These are phyloP conservation scores for Odontesthes bonariensis DNA, from an alignment of 2,113 vertebrate genomes.

Conservation along the genomic window DNA sequence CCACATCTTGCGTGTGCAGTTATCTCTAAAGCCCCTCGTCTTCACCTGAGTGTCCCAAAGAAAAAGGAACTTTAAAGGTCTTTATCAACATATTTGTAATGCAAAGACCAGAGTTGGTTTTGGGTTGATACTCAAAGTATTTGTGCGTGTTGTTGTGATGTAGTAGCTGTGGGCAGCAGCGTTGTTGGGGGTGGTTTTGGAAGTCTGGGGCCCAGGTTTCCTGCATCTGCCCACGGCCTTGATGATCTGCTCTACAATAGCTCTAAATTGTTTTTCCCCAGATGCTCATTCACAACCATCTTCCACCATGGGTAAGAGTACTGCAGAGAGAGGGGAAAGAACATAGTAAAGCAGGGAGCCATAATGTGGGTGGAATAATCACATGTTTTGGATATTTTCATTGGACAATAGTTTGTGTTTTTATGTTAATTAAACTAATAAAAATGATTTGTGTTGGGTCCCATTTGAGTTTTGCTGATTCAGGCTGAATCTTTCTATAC, in stretches of 20 bases:
- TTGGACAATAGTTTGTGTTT: not conserved
- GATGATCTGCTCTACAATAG: conserved; percentile 25
- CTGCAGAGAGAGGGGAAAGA: not conserved
- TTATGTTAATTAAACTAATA: not conserved
- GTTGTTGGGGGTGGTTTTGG: conserved; percentile 12
- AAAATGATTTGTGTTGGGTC: not conserved
- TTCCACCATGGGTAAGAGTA: too few relatives aligned
- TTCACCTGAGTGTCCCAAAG: too few relatives aligned
- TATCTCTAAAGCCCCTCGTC: too few relatives aligned
- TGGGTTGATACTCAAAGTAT: not conserved
- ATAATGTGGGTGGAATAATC: not conserved
- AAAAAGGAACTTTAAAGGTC: too few relatives aligned
- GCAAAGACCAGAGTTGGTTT: not conserved
- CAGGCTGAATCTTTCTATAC: not conserved
- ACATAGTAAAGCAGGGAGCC: not conserved
- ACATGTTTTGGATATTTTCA: not conserved
- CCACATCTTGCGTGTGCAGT: too few relatives aligned
- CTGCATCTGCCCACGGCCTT: conserved; percentile 43
- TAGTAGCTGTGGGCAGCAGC: conserved; percentile 19
- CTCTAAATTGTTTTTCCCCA: conserved; percentile 21
- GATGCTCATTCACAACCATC: conserved; percentile 1
- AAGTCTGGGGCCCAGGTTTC: conserved; percentile 23
- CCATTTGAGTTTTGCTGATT: not conserved
- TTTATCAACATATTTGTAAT: too few relatives aligned
- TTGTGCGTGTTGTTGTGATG: conserved; percentile 2